Evolutionary conservation across 2,888 invertebrate species (phyloP).

Genomic region (Caenorhabditis wallacei): DNA sequence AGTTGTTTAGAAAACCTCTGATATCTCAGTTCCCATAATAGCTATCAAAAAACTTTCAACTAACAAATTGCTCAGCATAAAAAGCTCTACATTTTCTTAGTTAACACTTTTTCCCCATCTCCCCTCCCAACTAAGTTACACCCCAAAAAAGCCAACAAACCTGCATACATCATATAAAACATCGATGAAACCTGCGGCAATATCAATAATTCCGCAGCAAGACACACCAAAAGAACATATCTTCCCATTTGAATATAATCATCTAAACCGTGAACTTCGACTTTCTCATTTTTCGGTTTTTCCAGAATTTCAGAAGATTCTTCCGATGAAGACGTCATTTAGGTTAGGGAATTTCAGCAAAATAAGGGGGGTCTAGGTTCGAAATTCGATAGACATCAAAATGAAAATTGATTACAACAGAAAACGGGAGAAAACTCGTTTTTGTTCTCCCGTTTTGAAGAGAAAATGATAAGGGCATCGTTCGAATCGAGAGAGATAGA

Average conservation of each 20-base stretch:
- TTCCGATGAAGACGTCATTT: neutral
- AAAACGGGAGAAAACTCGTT: too few species aligned
- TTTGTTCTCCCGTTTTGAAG: too few species aligned
- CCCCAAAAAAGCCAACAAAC: constrained; percentile 41
- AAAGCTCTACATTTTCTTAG: neutral
- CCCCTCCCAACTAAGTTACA: too few species aligned
- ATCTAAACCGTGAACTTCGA: constrained; percentile 52
- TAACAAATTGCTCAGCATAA: too few species aligned
- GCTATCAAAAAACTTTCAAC: too few species aligned
- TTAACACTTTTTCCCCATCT: neutral
- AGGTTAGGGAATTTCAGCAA: too few species aligned
- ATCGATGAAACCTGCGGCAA: constrained; percentile 70
- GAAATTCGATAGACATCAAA: neutral
- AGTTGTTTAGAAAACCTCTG: too few species aligned
- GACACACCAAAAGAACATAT: constrained; percentile 66
- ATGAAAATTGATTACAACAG: neutral
- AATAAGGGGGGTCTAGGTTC: neutral
- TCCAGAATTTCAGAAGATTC: neutral
- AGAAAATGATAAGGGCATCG: constrained; percentile 5
- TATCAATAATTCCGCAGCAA: constrained; percentile 70
- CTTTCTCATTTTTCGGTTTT: neutral
- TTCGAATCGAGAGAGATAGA: too few species aligned
- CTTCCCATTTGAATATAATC: constrained; percentile 72
- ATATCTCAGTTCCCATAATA: too few species aligned
- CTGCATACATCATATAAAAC: constrained; percentile 77